Percentiles rank a stretch among this genome's conserved stretches.
Evolutionary conservation across 2,888 invertebrate species (phyloP).

Genomic region (Drosophila heteroneura): DNA sequence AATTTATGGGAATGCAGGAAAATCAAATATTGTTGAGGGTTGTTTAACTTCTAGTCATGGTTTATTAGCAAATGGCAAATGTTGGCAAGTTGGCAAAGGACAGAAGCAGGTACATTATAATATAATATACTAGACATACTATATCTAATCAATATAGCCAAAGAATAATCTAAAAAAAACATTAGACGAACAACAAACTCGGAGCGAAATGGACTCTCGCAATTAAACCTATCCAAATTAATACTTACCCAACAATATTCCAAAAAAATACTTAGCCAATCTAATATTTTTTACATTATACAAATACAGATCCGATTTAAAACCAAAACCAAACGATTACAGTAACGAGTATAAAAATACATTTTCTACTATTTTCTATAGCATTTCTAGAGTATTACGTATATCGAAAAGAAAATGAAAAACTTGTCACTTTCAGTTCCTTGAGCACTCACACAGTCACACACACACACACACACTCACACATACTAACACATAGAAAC

Average conservation of each 20-base stretch:
- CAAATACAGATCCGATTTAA: slow-evolving; percentile 5
- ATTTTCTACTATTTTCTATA: slow-evolving; percentile 59
- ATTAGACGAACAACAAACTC: slow-evolving; percentile 9
- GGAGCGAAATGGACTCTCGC: slow-evolving; percentile 4
- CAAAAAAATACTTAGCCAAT: slow-evolving; percentile 26
- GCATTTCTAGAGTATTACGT: slow-evolving; percentile 45
- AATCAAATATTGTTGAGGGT: slow-evolving; percentile 50
- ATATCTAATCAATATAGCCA: slow-evolving; percentile 13
- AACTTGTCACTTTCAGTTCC: slow-evolving; percentile 55
- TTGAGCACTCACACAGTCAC: slow-evolving; percentile 39
- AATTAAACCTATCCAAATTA: slow-evolving; percentile 6
- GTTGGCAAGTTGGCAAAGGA: background rate
- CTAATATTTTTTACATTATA: slow-evolving; percentile 32
- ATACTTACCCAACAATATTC: slow-evolving; percentile 24
- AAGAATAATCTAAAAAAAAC: slow-evolving; percentile 18
- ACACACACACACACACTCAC: background rate
- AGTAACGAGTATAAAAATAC: slow-evolving; percentile 9
- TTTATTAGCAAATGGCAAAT: slow-evolving; percentile 10
- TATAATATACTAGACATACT: slow-evolving; percentile 8
- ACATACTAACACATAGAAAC: slow-evolving; percentile 17
- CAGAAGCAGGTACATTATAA: slow-evolving; percentile 10
- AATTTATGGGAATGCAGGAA: slow-evolving; percentile 53
- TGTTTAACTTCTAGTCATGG: slow-evolving; percentile 40
- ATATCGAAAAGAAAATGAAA: slow-evolving; percentile 1
- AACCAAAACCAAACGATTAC: slow-evolving; percentile 1